Conservation (phyloP, 2,113 vertebrate species). For the Malurus alboscapulatus region DNA sequence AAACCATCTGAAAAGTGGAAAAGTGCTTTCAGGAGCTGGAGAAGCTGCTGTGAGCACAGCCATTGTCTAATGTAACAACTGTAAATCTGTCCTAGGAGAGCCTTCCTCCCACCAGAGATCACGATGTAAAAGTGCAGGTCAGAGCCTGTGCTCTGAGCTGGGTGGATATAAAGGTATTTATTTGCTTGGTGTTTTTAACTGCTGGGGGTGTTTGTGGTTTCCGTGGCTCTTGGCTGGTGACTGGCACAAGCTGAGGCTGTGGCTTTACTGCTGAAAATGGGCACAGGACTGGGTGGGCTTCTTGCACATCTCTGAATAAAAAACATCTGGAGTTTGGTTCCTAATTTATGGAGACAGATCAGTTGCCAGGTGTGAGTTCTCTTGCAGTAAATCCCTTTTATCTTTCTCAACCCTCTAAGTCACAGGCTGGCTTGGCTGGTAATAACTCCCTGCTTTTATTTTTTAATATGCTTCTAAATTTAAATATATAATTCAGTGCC, state of each 20-base stretch:
- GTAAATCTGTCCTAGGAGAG: conserved; percentile 74
- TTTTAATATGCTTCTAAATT: background rate
- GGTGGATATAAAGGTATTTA: conserved; percentile 89
- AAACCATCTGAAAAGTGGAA: background rate
- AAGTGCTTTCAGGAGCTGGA: background rate
- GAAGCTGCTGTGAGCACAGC: background rate
- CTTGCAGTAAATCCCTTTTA: background rate
- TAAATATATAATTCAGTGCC: background rate
- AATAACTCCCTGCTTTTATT: background rate
- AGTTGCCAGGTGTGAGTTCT: background rate
- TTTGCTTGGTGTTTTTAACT: background rate
- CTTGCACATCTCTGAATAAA: background rate
- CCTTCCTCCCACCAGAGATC: conserved; percentile 65
- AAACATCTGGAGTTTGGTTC: background rate
- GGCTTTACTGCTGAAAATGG: background rate
- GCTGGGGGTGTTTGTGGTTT: background rate
- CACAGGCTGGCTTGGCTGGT: background rate
- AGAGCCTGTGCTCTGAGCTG: conserved; percentile 91
- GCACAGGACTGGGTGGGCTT: background rate
- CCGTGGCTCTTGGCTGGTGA: background rate
- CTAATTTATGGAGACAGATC: background rate
- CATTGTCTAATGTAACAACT: background rate
- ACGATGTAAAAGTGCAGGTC: conserved; percentile 89
- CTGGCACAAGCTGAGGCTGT: background rate
- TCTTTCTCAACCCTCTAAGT: background rate